Base-by-base conservation (phyloP, 2,797 vertebrate species). In the Sebastolobus alascanus region DNA sequence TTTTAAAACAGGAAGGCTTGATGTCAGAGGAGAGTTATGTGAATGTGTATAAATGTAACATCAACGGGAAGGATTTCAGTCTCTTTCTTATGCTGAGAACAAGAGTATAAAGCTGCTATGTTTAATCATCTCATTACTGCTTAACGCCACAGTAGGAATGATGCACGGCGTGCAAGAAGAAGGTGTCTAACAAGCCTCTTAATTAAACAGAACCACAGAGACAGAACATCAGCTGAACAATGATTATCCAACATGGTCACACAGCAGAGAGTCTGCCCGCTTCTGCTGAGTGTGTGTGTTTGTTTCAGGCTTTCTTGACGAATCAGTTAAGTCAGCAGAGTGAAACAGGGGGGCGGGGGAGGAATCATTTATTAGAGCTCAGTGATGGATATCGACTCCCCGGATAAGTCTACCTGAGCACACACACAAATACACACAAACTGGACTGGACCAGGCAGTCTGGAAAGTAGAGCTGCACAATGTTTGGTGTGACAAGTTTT, bases 261-360 rank as follows among this genome's bases (percentile, higher is more conserved):
- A 18, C 65, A 74, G 76, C 74, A 58, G 46, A 27, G 78, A 72
- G 55, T 56, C 58, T 4, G 72, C 78, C 73, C 75, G 0, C 1
- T 46, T 86, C 64, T 84, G 86, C 86, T 88, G 81, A 58, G 38
- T 43, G 54, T 38, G 64, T 66, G 68, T 35, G 79, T 56, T 55
- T 71, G 70, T 68, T 71, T 80, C 56, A 56, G 73, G 77, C 64
- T 80, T 80, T 71, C 75, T 58, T 52, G 73, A 73, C 64, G 69
- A 80, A 81, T 84, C 85, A 58, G 84, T 87, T 58, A 68, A 79
- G 86, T 89, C 87, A 87, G 80, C 87, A 82, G 35, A 90, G 75
- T 46, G 58, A 76, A 82, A 67, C 22, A 27, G 22, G 18, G 4
- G n/a, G 18, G 0, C 2, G 22, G 54, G n/a, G 54, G n/a, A 25